Evolutionary conservation across 2,888 invertebrate species (phyloP), one percentile per base, ranked within the genome.

Genomic region (Ariolimax columbianus): DNA sequence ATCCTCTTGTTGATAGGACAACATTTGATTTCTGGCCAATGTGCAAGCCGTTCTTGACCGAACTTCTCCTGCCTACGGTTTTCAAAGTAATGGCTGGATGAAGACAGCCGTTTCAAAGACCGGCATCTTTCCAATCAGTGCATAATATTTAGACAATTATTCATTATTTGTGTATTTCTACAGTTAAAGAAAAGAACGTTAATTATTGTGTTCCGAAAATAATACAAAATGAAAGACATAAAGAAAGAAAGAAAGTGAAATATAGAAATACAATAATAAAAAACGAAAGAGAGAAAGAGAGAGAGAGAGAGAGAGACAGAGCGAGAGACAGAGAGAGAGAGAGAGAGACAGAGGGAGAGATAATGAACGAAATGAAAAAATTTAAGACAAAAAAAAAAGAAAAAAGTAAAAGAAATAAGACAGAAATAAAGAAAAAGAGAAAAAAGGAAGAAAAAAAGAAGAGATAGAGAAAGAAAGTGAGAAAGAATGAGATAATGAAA

Each of bases 231-330:
- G 55, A 47, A 11, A 55, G 73, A 38, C 36, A 82, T 59, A 75
- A 19, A 79, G 66, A 66, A 36, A 66, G 79, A 59, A 23, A 79
- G 79, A 66, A 17, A 66, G 79, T 26, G 23, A 63, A 26, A 63
- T 7, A 63, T 6, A 63, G 17, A 63, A 26, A n/a, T 6, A 63
- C 14, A 63, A 11, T 6, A 26, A 17, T 6, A 33, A 33, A 7
- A 1, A 33, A 33, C 11, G 9, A 63, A 26, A 17, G n/a, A n/a
- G n/a, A n/a, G n/a, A n/a, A n/a, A n/a, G n/a, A n/a, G n/a, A n/a
- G n/a, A n/a, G n/a, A n/a, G n/a, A n/a, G n/a, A n/a, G n/a, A n/a
- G 47, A 47, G 9, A 7, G 17, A 47, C 47, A 47, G 47, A 47
- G 47, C 47, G 17, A 7, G 17, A 47, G 17, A 47, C 47, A 47